Evolutionary conservation across 2,888 invertebrate species (phyloP), one percentile per base, ranked within the genome.

Genomic region (Polietes domitor): DNA sequence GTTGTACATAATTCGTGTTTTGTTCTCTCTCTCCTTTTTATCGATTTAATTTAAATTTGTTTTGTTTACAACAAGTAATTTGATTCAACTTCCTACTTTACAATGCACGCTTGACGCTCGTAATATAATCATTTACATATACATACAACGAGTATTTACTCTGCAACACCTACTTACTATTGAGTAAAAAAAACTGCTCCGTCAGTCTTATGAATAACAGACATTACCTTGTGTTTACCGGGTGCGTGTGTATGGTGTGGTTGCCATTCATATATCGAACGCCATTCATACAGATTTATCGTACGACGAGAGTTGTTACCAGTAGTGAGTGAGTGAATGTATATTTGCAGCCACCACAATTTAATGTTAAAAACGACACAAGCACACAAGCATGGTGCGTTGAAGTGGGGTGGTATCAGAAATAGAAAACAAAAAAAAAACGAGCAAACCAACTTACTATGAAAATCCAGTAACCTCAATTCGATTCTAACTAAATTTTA

Each of bases 21-120:
- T 50, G n/a, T 19, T 24, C 58, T 58, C 0, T 58, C 15, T 24
- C 17, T 15, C 10, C 9, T 0, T 15, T 58, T 73, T 83, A 82
- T 83, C 79, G 82, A 83, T 83, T 83, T 68, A 70, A 80, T 74
- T 83, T 77, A 70, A 77, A 76, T 72, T 79, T 76, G 28, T 73
- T 73, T 73, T 61, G 24, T 68, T 53, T 58, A 74, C 68, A 41
- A 68, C 70, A 74, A 63, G 79, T 70, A 83, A 80, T 83, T 77
- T 58, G 68, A 80, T 77, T 58, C 77, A 70, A 77, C 79, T 83
- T 77, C 79, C 83, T 83, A 80, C 72, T 83, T 47, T 47, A 47
- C n/a, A 47, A 15, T 37, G 9, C 37, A 37, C n/a, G n/a, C n/a
- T n/a, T n/a, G n/a, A n/a, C n/a, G n/a, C n/a, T n/a, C n/a, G n/a